Evolutionary conservation across 2,797 vertebrate species (phyloP), one percentile per base, ranked within the genome.

Genomic region (Pampus argenteus): DNA sequence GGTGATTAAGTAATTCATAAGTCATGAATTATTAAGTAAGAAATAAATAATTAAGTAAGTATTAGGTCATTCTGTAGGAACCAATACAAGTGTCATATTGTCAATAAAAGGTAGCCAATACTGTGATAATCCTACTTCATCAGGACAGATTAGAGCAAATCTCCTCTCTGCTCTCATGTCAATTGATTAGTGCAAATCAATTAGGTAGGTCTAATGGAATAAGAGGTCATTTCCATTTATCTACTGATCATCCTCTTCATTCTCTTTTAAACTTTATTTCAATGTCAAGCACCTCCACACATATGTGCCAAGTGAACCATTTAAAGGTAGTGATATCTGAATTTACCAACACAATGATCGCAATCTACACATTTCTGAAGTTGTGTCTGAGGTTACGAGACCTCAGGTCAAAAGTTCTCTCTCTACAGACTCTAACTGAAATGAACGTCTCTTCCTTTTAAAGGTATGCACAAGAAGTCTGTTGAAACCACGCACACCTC

Each of bases 391-490:
- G 9, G 13, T 57, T 23, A 3, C 8, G 20, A 9, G 9, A 15
- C 9, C 22, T 34, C 6, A 31, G 29, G 15, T 2, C 26, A 5
- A 25, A 18, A 31, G 3, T 20, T 29, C 94, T 91, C 95, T 80
- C 84, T 95, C 95, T 95, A 92, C 94, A 95, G 95, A 94, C 93
- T 94, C 93, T 95, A 93, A 96, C 91, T 92, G 86, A 89, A 95
- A 93, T 95, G 91, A 92, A 93, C 94, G 93, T 47, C 17, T 42
- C 40, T 31, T 47, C 93, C 93, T 95, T 95, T 83, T 94, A 9
- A 9, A 99, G 98, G 98, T 86, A 99, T 99, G 98, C 98, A 99
- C 96, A 99, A 99, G 96, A 99, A 99, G 89, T 98, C 97, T 62
- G 90, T 96, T 89, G 97, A 99, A 90, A 95, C 95, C 31, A 84